Percentiles rank a stretch among this genome's conserved stretches.
phyloP scores from a whole-genome alignment of 2,797 vertebrate species.

The Mallotus villosus region DNA sequence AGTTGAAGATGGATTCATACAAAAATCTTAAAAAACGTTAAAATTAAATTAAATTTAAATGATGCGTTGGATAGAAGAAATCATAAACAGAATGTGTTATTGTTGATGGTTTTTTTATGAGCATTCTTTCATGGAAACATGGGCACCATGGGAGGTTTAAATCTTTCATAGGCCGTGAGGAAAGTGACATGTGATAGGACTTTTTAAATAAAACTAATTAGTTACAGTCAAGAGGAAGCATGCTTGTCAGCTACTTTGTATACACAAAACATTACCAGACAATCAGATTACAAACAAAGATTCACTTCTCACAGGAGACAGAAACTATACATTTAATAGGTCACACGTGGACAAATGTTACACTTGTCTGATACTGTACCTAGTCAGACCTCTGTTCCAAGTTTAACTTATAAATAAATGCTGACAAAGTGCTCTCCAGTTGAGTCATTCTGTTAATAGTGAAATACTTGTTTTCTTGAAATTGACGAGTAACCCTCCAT shows the following conservation, averaged over 20 bases:
- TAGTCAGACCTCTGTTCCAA: background rate
- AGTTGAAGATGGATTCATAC: no score
- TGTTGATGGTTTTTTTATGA: constrained; percentile 40
- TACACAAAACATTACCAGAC: background rate
- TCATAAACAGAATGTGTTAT: constrained; percentile 19
- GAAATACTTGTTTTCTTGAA: background rate
- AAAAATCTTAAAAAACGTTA: no score
- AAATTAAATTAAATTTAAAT: no score
- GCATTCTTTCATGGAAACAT: constrained; percentile 21
- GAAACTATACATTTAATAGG: background rate
- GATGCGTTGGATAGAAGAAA: no score
- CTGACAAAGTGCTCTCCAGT: background rate
- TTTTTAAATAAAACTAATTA: constrained; percentile 10
- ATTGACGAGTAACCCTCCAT: background rate
- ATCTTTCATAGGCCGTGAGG: constrained; percentile 13
- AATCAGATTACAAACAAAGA: background rate
- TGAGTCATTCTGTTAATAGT: background rate
- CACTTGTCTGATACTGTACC: background rate
- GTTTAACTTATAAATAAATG: background rate
- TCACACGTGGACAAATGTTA: background rate
- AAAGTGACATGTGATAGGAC: constrained; percentile 24
- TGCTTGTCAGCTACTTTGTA: constrained; percentile 4
- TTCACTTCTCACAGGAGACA: background rate
- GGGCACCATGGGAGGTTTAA: constrained; percentile 21
- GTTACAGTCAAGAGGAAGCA: constrained; percentile 22